These are phyloP conservation scores for Pangasius macronema DNA, from an alignment of 2,797 vertebrate genomes.

Conservation along the genomic window DNA sequence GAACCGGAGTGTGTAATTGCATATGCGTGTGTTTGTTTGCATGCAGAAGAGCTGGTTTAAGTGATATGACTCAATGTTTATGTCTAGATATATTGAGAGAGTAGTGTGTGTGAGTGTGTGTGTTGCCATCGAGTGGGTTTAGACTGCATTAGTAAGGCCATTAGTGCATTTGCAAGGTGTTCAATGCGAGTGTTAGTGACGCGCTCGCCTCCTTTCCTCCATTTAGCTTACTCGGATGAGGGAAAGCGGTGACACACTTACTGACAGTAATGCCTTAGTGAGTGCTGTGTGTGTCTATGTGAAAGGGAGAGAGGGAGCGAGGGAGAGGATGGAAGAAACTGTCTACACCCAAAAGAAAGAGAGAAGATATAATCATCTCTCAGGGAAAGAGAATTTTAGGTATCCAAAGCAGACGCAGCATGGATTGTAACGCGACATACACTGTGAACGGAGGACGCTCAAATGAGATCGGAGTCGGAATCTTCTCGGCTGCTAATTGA, in stretches of 20 bases:
- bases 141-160: slow-evolving; percentile 75
- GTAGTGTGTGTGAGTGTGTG: slow-evolving; percentile 32
- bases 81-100: slow-evolving; percentile 32
- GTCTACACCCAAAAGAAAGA: slow-evolving; percentile 4
- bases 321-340: slow-evolving; percentile 19
- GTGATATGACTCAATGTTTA: slow-evolving; percentile 43
- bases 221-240: slow-evolving; percentile 70
- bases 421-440: background rate
- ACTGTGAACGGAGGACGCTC: background rate
- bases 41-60: slow-evolving; percentile 34
- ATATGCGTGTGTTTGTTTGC: slow-evolving; percentile 38
- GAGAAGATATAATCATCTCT: slow-evolving; percentile 42
- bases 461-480: background rate
- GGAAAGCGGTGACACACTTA: slow-evolving; percentile 71
- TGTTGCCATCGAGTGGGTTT: slow-evolving; percentile 74
- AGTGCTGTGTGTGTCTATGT: slow-evolving; percentile 39
- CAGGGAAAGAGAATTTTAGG: slow-evolving; percentile 24
- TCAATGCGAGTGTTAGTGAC: slow-evolving; percentile 74
- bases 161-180: slow-evolving; percentile 69
- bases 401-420: slow-evolving; percentile 20
- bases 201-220: slow-evolving; percentile 64
- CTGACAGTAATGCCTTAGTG: slow-evolving; percentile 70
- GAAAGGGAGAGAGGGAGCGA: slow-evolving; percentile 7
- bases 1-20: slow-evolving; percentile 20
- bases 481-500: slow-evolving; percentile 14